Conservation (phyloP, 2,888 invertebrate species). For the Athrips mouffetella region DNA sequence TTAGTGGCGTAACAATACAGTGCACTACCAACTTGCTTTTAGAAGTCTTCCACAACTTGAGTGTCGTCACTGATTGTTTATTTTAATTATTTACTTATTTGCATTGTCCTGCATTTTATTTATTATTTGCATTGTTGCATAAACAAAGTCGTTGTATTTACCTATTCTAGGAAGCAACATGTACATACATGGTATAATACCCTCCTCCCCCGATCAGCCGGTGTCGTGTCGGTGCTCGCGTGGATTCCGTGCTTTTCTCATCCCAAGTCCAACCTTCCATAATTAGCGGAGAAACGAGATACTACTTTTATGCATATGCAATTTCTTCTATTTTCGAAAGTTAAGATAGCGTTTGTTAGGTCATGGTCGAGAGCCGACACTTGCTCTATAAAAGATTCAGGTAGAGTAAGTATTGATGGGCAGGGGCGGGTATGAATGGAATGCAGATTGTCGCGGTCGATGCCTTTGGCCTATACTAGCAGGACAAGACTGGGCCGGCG, state of each 20-base stretch:
- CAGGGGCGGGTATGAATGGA: background rate
- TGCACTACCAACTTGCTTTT: too few species aligned
- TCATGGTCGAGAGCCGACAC: background rate
- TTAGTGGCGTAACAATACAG: too few species aligned
- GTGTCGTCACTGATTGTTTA: too few species aligned
- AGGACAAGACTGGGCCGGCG: background rate
- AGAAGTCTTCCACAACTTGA: too few species aligned
- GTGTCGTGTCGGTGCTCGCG: slow-evolving; percentile 49
- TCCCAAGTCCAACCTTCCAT: slow-evolving; percentile 56
- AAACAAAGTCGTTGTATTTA: too few species aligned
- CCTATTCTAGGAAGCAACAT: background rate
- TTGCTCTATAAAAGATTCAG: background rate
- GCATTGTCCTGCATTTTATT: too few species aligned
- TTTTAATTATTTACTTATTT: too few species aligned
- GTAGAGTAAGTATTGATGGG: background rate
- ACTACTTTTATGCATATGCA: slow-evolving; percentile 62
- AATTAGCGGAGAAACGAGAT: slow-evolving; percentile 65
- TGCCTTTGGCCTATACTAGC: background rate
- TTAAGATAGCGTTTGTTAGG: slow-evolving; percentile 17
- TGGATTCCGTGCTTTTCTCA: slow-evolving; percentile 39
- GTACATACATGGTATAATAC: too few species aligned
- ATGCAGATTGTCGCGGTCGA: background rate
- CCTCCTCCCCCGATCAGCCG: background rate
- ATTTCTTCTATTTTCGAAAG: slow-evolving; percentile 67
- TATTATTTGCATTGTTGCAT: too few species aligned